Evolutionary conservation across 2,797 vertebrate species (phyloP).

Genomic region (Notolepis coatsorum): DNA sequence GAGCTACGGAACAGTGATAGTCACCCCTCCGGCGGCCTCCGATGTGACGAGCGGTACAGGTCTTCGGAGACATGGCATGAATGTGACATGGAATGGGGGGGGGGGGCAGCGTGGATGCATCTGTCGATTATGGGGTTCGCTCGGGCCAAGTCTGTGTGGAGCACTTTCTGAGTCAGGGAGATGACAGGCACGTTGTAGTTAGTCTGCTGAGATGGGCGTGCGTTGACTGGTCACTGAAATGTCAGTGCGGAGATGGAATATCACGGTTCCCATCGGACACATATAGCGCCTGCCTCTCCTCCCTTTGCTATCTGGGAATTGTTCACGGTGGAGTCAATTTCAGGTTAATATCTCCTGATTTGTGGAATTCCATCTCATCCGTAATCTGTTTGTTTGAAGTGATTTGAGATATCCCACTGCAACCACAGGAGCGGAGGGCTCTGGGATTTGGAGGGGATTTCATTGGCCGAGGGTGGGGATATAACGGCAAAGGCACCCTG

Average conservation of each 20-base stretch:
- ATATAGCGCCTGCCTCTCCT: no score
- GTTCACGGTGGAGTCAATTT: slow-evolving; percentile 46
- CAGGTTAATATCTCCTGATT: slow-evolving; percentile 65
- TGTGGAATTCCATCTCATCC: slow-evolving; percentile 62
- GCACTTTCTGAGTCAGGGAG: not conserved
- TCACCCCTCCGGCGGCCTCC: slow-evolving; percentile 10
- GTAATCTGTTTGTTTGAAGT: slow-evolving; percentile 77
- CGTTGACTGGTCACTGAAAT: not conserved
- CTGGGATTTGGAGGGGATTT: slow-evolving; percentile 52
- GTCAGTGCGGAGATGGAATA: not conserved
- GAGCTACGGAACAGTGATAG: slow-evolving; percentile 47
- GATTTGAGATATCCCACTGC: slow-evolving; percentile 74
- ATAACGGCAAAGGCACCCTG: slow-evolving; percentile 68
- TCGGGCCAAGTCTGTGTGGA: not conserved
- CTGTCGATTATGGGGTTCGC: slow-evolving; percentile 6
- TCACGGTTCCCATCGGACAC: slow-evolving; percentile 13
- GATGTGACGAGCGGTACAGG: slow-evolving; percentile 27
- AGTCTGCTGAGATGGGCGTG: not conserved
- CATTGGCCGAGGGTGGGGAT: slow-evolving; percentile 63
- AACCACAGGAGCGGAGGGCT: slow-evolving; percentile 56
- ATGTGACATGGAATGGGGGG: slow-evolving; percentile 34
- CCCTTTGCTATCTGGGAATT: slow-evolving; percentile 27
- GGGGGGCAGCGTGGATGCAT: not conserved
- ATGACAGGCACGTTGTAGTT: not conserved
- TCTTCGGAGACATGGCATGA: slow-evolving; percentile 19